Conservation (phyloP, 2,888 invertebrate genomes). For the Stomorhina lunata region DNA sequence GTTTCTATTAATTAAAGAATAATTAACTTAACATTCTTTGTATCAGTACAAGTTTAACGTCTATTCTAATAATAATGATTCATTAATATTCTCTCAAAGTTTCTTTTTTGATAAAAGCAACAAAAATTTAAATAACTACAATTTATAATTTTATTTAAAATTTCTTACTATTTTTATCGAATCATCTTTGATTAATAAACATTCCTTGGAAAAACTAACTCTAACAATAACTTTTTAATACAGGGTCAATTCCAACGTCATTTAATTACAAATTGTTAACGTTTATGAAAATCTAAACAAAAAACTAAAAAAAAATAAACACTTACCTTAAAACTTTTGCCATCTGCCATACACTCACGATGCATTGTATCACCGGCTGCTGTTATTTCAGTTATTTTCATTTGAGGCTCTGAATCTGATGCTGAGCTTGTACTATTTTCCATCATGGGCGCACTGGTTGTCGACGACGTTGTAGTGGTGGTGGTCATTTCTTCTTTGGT, state of each 20-base stretch:
- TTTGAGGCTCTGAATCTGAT: conserved; percentile 69
- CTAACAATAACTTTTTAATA: conserved; percentile 24
- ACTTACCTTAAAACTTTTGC: conserved; percentile 81
- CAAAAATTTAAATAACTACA: too few relatives aligned
- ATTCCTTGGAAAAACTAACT: conserved; percentile 14
- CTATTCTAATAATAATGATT: too few relatives aligned
- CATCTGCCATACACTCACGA: conserved; percentile 79
- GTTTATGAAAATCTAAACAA: too few relatives aligned
- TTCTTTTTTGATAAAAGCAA: neutral
- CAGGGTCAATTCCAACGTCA: conserved; percentile 47
- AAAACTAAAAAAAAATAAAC: too few relatives aligned
- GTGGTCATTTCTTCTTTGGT: conserved; percentile 46
- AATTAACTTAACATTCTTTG: neutral
- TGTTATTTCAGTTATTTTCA: conserved; percentile 77
- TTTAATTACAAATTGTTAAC: conserved; percentile 24
- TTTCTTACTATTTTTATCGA: neutral
- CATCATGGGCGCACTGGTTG: conserved; percentile 67
- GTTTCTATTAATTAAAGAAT: neutral
- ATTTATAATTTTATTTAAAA: neutral
- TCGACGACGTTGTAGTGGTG: conserved; percentile 13
- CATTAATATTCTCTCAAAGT: neutral
- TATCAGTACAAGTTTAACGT: too few relatives aligned
- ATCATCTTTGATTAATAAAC: conserved; percentile 23
- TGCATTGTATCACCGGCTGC: conserved; percentile 73
- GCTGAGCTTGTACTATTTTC: conserved; percentile 3